These are phyloP conservation scores for Thecocarcelia acutangulata DNA, from an alignment of 2,888 invertebrate species.

Conservation along the genomic window DNA sequence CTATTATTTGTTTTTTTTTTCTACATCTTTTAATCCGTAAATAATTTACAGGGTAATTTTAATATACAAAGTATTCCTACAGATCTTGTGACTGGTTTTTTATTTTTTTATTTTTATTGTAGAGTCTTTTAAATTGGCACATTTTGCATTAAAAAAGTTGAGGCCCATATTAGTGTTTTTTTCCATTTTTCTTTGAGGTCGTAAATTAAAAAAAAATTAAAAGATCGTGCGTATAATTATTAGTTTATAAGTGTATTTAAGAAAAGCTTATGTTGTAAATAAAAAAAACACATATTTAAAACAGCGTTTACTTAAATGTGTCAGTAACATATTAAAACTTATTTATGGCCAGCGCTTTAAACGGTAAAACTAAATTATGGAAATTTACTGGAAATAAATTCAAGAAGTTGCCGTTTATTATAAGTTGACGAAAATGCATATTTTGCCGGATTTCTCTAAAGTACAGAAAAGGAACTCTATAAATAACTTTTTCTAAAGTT, in stretches of 20 bases:
- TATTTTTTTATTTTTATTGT: background rate
- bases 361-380: background rate
- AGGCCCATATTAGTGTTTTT: slow-evolving; percentile 12
- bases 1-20: slow-evolving; percentile 48
- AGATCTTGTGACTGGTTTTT: slow-evolving; percentile 18
- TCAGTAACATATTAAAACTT: slow-evolving; percentile 57
- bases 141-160: background rate
- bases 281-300: slow-evolving; percentile 29
- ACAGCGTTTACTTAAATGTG: slow-evolving; percentile 58
- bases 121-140: background rate
- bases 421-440: too few species aligned
- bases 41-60: slow-evolving; percentile 5
- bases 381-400: background rate
- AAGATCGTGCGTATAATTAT: slow-evolving; percentile 59
- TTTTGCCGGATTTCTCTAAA: too few species aligned
- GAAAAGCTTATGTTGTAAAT: slow-evolving; percentile 50
- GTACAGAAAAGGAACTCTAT: too few species aligned
- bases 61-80: slow-evolving; percentile 29
- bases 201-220: slow-evolving; percentile 54
- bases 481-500: too few species aligned
- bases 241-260: slow-evolving; percentile 50
- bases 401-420: too few species aligned
- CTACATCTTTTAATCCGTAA: slow-evolving; percentile 7
- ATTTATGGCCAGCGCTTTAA: slow-evolving; percentile 50
- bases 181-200: slow-evolving; percentile 21